Percentiles rank a stretch among this genome's conserved stretches.
Conservation (phyloP, 2,113 vertebrate genomes). For the Pipra filicauda region DNA sequence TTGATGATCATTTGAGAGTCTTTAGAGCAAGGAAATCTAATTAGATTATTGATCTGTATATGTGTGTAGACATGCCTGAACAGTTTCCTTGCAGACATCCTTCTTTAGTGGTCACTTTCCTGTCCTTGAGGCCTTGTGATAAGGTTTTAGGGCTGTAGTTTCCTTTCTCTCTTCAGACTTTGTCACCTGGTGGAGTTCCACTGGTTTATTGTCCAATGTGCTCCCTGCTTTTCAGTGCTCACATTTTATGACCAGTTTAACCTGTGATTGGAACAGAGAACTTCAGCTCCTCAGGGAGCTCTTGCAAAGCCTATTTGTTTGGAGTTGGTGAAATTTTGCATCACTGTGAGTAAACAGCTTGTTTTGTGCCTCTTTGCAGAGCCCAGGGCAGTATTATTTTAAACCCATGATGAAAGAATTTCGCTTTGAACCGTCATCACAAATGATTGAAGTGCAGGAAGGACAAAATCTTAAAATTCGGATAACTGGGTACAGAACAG, state of each 20-base stretch:
- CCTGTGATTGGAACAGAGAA: neutral
- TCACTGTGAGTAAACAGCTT: neutral
- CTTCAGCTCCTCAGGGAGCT: neutral
- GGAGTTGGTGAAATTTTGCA: neutral
- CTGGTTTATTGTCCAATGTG: neutral
- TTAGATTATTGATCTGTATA: neutral
- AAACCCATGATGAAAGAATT: conserved; percentile 99
- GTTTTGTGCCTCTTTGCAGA: conserved; percentile 74
- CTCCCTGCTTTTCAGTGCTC: neutral
- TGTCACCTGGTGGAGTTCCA: neutral
- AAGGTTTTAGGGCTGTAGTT: neutral
- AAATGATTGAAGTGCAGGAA: conserved; percentile 96
- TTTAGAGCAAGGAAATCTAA: neutral
- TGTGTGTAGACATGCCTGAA: neutral
- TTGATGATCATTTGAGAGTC: neutral
- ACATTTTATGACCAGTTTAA: neutral
- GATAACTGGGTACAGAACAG: conserved; percentile 91
- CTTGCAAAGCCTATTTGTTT: neutral
- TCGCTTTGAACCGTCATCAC: conserved; percentile 93
- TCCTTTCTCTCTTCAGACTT: neutral
- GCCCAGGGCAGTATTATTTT: conserved; percentile 97
- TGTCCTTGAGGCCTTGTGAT: neutral
- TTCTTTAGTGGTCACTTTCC: neutral
- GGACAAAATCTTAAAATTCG: conserved; percentile 90
- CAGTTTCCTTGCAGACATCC: neutral